Evolutionary conservation across 2,888 invertebrate genomes (phyloP).

Genomic region (Frankliniella fusca): DNA sequence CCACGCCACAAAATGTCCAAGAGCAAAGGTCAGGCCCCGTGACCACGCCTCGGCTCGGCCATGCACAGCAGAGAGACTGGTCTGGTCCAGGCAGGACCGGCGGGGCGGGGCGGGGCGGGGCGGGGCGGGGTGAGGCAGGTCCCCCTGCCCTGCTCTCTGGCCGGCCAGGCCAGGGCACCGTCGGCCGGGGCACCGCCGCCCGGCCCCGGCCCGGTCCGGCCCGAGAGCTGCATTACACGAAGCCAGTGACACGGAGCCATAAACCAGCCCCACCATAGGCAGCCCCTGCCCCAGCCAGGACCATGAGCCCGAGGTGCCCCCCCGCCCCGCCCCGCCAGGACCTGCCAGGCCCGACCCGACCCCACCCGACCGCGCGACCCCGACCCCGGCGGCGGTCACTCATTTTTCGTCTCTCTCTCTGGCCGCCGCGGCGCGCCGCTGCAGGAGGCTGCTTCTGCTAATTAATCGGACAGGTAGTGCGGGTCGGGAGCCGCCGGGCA

Average conservation of each 20-base stretch:
- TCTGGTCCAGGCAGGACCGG: not conserved
- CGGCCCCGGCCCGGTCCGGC: not conserved
- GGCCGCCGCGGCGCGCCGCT: not conserved
- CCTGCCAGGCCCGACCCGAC: not conserved
- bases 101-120: not conserved
- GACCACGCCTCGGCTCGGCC: not conserved
- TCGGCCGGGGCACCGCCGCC: not conserved
- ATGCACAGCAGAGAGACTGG: not conserved
- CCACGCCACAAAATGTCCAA: conserved; percentile 11
- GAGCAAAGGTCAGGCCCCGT: conserved; percentile 13
- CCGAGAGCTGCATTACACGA: conserved; percentile 11
- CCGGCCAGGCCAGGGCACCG: not conserved
- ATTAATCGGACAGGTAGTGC: no score
- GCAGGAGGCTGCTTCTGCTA: no score
- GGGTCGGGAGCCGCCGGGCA: no score
- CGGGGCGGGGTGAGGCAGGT: not conserved
- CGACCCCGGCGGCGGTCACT: not conserved
- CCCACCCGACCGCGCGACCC: not conserved
- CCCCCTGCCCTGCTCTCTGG: not conserved
- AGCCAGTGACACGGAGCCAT: not conserved
- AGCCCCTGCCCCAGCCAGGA: not conserved
- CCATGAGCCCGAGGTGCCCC: no score
- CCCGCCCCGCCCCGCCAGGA: not conserved
- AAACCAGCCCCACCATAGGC: not conserved
- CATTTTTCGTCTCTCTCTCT: no score